Conservation (phyloP, 2,113 vertebrate species). For the Sula dactylatra region DNA sequence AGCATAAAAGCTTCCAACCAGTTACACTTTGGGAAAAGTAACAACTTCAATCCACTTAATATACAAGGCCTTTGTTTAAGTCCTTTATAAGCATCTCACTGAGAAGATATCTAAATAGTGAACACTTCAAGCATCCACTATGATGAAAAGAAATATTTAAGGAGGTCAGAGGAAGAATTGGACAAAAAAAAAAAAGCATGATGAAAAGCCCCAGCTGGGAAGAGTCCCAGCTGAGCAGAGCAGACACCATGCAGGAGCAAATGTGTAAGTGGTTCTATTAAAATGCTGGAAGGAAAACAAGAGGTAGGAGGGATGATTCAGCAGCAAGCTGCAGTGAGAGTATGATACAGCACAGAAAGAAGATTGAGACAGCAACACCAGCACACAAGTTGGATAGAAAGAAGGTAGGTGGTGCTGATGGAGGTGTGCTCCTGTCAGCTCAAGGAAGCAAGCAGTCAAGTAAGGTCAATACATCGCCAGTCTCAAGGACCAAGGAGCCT, state of each 20-base stretch:
- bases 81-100: background rate
- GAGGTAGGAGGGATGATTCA: constrained; percentile 39
- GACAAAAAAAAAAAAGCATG: background rate
- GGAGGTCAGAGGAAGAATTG: background rate
- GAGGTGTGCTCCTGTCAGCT: background rate
- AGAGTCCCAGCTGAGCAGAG: background rate
- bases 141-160: background rate
- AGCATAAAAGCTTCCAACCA: background rate
- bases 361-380: background rate
- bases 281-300: constrained; percentile 12
- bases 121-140: background rate
- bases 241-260: background rate
- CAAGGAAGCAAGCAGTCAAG: background rate
- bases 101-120: background rate
- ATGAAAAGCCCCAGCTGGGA: background rate
- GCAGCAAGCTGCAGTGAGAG: background rate
- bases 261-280: background rate
- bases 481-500: background rate
- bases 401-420: background rate
- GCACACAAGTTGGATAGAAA: background rate
- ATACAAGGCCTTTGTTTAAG: too few relatives aligned
- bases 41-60: too few relatives aligned
- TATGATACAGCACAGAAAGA: background rate
- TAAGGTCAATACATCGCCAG: background rate
- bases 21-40: background rate